Percentiles rank a stretch among this genome's conserved stretches.
These are phyloP conservation scores for Danio kyathit DNA, from an alignment of 2,797 vertebrate genomes.

Conservation along the genomic window DNA sequence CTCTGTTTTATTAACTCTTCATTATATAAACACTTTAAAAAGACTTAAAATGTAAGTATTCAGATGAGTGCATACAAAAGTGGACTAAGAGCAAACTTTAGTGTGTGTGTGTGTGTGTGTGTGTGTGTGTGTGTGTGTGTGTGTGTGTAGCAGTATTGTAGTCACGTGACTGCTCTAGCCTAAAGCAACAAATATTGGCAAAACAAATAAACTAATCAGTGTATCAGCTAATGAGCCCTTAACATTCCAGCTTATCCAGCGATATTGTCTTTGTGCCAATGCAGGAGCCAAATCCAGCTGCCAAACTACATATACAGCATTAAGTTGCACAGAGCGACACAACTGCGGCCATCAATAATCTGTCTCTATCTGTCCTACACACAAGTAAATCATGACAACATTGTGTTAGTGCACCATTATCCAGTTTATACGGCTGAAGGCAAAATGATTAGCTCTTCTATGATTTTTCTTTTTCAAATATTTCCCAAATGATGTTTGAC, in stretches of 20 bases:
- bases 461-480: no score
- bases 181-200: background rate
- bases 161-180: background rate
- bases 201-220: background rate
- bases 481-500: no score
- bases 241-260: background rate
- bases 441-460: no score
- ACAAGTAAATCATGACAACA: slow-evolving; percentile 74
- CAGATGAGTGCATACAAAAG: no score
- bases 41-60: no score
- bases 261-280: background rate
- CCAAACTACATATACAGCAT: slow-evolving; percentile 46
- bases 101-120: no score
- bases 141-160: background rate
- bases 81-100: no score
- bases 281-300: background rate
- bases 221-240: background rate
- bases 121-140: no score
- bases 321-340: slow-evolving; percentile 71
- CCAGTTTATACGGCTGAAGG: slow-evolving; percentile 61
- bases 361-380: slow-evolving; percentile 50
- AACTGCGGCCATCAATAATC: slow-evolving; percentile 84
- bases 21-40: no score
- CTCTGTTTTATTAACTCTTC: no score
- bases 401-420: slow-evolving; percentile 76